These are phyloP conservation scores for Threskiornis aethiopicus DNA, from an alignment of 2,797 vertebrate genomes.

Conservation along the genomic window DNA sequence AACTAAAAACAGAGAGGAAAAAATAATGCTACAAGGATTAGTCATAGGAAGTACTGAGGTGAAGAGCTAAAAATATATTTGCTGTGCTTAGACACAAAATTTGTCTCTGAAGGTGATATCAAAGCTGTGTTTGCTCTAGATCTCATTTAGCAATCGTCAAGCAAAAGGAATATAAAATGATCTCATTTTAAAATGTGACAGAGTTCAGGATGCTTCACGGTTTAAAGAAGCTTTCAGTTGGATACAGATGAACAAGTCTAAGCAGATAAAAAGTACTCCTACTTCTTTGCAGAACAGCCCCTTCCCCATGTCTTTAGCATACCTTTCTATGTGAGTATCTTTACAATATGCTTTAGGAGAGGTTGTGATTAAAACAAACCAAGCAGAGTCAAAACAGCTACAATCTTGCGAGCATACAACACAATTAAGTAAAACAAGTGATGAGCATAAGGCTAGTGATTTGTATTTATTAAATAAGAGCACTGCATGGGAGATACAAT, in stretches of 20 bases:
- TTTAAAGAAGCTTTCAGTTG: neutral
- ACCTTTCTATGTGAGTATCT: neutral
- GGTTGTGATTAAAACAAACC: neutral
- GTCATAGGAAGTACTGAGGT: neutral
- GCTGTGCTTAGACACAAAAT: neutral
- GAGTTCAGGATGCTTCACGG: neutral
- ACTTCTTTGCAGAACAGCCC: neutral
- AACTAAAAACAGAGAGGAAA: neutral
- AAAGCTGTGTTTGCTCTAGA: neutral
- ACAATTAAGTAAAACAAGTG: neutral
- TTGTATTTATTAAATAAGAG: neutral
- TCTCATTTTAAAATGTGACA: neutral
- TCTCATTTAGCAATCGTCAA: neutral
- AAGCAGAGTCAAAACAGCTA: neutral
- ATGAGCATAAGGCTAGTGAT: neutral
- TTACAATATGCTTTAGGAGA: neutral
- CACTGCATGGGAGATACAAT: neutral
- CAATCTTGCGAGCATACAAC: neutral
- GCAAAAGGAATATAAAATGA: neutral
- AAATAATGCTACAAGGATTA: neutral
- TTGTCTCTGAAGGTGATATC: slow-evolving; percentile 1
- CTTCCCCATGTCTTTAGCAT: neutral
- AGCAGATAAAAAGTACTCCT: neutral
- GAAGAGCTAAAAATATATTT: neutral
- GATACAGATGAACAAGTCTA: neutral